Evolutionary conservation across 2,113 vertebrate species (phyloP).

Genomic region (Peromyscus maniculatus): DNA sequence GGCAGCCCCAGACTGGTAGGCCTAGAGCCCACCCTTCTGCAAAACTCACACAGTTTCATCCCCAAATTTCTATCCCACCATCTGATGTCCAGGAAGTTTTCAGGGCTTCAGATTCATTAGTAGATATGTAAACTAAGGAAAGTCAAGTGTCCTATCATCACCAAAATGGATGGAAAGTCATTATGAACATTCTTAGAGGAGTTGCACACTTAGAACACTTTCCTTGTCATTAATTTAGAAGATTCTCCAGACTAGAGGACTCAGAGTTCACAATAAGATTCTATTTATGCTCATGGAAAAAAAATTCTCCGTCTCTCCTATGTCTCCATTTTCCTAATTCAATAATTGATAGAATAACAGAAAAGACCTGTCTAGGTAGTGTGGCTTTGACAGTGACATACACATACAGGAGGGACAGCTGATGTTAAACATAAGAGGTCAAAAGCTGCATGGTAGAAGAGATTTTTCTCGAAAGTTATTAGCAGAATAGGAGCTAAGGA

Average conservation of each 20-base stretch:
- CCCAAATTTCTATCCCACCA: neutral
- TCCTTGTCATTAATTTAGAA: neutral
- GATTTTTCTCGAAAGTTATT: neutral
- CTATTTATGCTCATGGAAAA: neutral
- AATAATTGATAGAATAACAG: neutral
- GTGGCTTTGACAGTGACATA: neutral
- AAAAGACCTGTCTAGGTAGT: too few species aligned
- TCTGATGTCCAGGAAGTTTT: neutral
- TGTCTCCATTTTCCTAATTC: neutral
- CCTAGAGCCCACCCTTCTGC: accelerated
- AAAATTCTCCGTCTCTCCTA: neutral
- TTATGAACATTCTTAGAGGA: neutral
- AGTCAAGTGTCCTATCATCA: too few species aligned
- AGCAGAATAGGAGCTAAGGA: neutral
- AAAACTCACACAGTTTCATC: neutral
- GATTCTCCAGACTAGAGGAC: neutral
- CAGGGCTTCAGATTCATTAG: neutral
- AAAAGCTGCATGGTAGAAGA: neutral
- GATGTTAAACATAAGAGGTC: neutral
- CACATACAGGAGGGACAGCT: neutral
- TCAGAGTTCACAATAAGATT: neutral
- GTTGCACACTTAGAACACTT: neutral
- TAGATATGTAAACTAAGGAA: neutral
- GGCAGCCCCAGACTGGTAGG: too few species aligned
- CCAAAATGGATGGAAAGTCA: neutral